Percentiles rank a stretch among this genome's conserved stretches.
Conservation (phyloP, 2,113 vertebrate species). For the Pelvicachromis taeniatus region DNA sequence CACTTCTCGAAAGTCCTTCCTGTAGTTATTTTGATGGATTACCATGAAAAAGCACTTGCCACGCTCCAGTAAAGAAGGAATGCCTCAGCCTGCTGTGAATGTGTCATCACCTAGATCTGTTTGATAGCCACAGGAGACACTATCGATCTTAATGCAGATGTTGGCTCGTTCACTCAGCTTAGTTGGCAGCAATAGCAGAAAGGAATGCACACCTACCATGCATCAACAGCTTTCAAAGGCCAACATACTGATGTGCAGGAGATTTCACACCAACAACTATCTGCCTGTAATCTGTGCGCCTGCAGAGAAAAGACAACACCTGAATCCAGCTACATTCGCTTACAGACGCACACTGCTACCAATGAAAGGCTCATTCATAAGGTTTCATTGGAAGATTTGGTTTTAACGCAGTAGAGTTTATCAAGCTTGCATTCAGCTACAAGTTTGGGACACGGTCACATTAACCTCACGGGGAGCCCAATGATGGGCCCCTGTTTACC, state of each 20-base stretch:
- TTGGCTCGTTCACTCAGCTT: not conserved
- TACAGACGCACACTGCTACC: not conserved
- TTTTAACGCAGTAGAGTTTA: not conserved
- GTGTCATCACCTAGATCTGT: conserved; percentile 32
- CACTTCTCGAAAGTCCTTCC: not conserved
- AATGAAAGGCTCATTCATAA: not conserved
- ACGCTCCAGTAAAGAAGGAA: conserved; percentile 23
- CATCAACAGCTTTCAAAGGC: conserved; percentile 8
- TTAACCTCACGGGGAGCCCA: not conserved
- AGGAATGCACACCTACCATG: conserved; percentile 39
- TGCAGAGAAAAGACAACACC: not conserved
- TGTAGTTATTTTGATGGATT: not conserved
- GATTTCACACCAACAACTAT: not conserved
- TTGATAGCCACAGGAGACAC: conserved; percentile 28
- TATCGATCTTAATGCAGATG: conserved; percentile 32
- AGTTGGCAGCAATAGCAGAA: conserved; percentile 17
- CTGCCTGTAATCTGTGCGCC: not conserved
- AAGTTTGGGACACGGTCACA: not conserved
- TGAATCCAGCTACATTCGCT: not conserved
- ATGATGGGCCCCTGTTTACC: not conserved
- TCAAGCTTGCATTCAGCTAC: not conserved
- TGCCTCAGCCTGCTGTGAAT: not conserved
- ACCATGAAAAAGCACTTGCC: not conserved
- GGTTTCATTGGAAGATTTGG: not conserved
- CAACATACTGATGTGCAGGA: not conserved